Percentiles rank a stretch among this genome's conserved stretches.
phyloP scores from a whole-genome alignment of 2,113 vertebrate species.

The Hyla sarda region DNA sequence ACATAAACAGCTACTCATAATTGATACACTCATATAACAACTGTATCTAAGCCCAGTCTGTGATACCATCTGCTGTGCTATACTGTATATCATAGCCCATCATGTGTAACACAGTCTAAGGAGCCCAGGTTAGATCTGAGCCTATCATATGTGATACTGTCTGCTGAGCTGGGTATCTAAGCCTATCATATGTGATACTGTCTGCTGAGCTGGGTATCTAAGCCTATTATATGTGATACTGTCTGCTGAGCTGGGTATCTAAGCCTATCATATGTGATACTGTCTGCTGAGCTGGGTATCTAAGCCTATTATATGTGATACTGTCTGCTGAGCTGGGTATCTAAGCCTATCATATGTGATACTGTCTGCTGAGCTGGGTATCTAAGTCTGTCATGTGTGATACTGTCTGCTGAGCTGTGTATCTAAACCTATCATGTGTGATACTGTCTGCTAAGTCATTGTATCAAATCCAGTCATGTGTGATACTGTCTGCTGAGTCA shows the following conservation, averaged over 20 bases:
- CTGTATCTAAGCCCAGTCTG: too few species aligned
- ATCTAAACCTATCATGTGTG: neutral
- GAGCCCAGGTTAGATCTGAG: too few species aligned
- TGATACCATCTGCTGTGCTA: too few species aligned
- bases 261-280: neutral
- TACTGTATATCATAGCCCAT: too few species aligned
- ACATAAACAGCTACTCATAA: too few species aligned
- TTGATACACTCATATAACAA: too few species aligned
- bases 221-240: neutral
- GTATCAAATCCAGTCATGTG: neutral
- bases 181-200: neutral
- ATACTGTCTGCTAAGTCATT: neutral
- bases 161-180: neutral
- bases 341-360: neutral
- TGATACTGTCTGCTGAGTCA: neutral
- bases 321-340: too few species aligned
- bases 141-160: too few species aligned
- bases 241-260: neutral
- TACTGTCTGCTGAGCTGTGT: neutral
- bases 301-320: neutral
- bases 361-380: too few species aligned
- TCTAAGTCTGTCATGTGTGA: neutral
- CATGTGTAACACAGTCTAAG: too few species aligned
- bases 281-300: neutral
- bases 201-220: neutral